A percentile compares a stretch with the other conserved stretches of the same genome.
Conservation (phyloP, 2,888 invertebrate species). For the Rhamphomyia laevipes region DNA sequence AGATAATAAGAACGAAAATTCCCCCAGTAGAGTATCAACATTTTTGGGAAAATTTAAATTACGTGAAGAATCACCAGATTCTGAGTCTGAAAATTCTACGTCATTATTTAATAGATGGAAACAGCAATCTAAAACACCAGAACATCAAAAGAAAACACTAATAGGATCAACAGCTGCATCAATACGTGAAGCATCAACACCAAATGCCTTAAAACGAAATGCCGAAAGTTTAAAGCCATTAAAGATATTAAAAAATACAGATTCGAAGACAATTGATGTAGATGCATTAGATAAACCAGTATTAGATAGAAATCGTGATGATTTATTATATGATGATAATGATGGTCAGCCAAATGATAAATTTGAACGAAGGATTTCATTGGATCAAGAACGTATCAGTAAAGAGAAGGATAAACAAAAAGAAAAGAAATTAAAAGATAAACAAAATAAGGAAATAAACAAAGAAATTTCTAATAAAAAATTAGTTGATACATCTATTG, state of each 20-base stretch:
- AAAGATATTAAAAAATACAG: neutral
- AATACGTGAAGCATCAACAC: conserved; percentile 35
- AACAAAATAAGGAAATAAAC: neutral
- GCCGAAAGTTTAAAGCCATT: conserved; percentile 2
- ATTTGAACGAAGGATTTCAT: conserved; percentile 35
- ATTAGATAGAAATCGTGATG: conserved; percentile 33
- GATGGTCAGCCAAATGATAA: conserved; percentile 37
- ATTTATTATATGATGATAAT: conserved; percentile 40
- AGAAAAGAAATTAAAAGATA: conserved; percentile 11
- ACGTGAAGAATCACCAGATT: conserved; percentile 45
- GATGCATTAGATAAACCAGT: neutral
- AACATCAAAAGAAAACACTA: conserved; percentile 3
- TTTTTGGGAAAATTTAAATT: conserved; percentile 40
- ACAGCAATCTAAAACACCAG: conserved; percentile 9
- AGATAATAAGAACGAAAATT: neutral
- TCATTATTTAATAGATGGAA: conserved; percentile 33
- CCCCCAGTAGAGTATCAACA: neutral
- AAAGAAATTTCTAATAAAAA: conserved; percentile 1
- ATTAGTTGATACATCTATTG: neutral
- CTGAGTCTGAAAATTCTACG: conserved; percentile 33
- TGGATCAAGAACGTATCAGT: conserved; percentile 23
- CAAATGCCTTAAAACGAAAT: conserved; percentile 6
- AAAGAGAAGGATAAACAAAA: conserved; percentile 19
- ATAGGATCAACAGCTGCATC: conserved; percentile 38
- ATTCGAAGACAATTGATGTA: neutral